Base-by-base conservation (phyloP, 2,113 vertebrate genomes). In the Rhinoderma darwinii region DNA sequence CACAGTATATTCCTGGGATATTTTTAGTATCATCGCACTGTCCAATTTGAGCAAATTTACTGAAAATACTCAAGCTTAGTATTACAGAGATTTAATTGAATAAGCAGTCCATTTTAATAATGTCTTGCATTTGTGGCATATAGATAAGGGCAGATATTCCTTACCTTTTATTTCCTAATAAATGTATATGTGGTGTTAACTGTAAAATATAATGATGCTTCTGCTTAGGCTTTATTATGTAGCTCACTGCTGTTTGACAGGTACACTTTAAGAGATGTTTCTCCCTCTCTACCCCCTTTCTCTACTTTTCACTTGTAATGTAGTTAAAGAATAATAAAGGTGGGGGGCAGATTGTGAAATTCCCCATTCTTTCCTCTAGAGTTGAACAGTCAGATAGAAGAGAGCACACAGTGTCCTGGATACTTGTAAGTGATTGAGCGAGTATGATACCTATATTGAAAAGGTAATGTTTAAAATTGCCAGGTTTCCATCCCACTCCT, bases 381-480 rank as follows among this genome's bases (percentile, higher is more conserved):
- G 25, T 37, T 82, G 79, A 82, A 39, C 63, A 83, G 63, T 32
- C 43, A 51, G 10, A 70, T 15, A 66, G 41, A 30, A 66, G 37
- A 70, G 39, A 30, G n/a, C 47, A 18, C 47, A 18, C 20, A 37
- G 27, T 70, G 75, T 18, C 43, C 66, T 22, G 35, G 20, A 70
- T 39, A 73, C 20, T 73, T n/a, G 9, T 20, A 30, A 15, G 39
- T 86, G 63, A 86, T 59, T 81, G 77, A 86, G 50, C 43, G 76
- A 51, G 63, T 82, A 86, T 82, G 66, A 81, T 73, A 73, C 47
- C 66, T 82, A 8, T 44, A 54, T 70, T 81, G 77, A 74, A 73
- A 27, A 59, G 50, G 63, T 82, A 86, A 86, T 74, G 44, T 14
- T 80, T 68, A 51, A 79, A 68, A 86, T 70, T 70, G 75, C 75